A percentile compares a stretch with the other conserved stretches of the same genome.
Evolutionary conservation across 1,140 invertebrate species (phyloP).

Genomic region (Bombus sylvicola): DNA sequence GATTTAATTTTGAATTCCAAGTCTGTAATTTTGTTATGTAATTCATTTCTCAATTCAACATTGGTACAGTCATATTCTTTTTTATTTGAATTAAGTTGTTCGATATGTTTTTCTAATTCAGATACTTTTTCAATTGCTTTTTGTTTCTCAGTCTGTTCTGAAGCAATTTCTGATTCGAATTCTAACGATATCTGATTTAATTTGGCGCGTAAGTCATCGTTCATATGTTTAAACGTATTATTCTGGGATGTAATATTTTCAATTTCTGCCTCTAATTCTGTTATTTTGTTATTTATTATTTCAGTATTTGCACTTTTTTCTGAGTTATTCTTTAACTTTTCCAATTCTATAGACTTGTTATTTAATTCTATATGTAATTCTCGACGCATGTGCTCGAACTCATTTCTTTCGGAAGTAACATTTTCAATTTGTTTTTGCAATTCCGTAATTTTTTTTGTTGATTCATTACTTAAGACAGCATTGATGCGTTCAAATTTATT

Average conservation of each 20-base stretch:
- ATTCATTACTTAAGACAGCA: slow-evolving; percentile 24
- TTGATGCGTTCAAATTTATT: slow-evolving; percentile 42
- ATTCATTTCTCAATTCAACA: not conserved
- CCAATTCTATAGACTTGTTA: slow-evolving; percentile 11
- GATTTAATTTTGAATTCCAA: slow-evolving; percentile 14
- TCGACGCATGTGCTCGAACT: slow-evolving; percentile 32
- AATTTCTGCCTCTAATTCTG: slow-evolving; percentile 25
- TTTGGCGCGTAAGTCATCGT: slow-evolving; percentile 30
- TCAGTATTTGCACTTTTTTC: not conserved
- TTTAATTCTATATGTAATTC: slow-evolving; percentile 41
- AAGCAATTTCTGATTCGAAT: slow-evolving; percentile 1
- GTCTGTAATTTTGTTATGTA: slow-evolving; percentile 24
- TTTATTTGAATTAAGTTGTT: slow-evolving; percentile 26
- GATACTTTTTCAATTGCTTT: slow-evolving; percentile 19
- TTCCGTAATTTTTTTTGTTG: slow-evolving; percentile 14
- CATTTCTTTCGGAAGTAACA: slow-evolving; percentile 28
- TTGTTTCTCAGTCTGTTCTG: slow-evolving; percentile 13
- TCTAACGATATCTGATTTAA: slow-evolving; percentile 19
- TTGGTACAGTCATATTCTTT: slow-evolving; percentile 24
- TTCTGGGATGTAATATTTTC: slow-evolving; percentile 28
- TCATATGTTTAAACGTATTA: slow-evolving; percentile 28
- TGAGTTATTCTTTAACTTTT: slow-evolving; percentile 10
- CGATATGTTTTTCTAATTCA: slow-evolving; percentile 30
- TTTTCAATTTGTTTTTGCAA: slow-evolving; percentile 36
- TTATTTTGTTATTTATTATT: not conserved